A percentile compares a stretch with the other conserved stretches of the same genome.
These are phyloP conservation scores for Astropecten irregularis DNA, from an alignment of 53 echinoderm and acorn worm species.

Conservation along the genomic window DNA sequence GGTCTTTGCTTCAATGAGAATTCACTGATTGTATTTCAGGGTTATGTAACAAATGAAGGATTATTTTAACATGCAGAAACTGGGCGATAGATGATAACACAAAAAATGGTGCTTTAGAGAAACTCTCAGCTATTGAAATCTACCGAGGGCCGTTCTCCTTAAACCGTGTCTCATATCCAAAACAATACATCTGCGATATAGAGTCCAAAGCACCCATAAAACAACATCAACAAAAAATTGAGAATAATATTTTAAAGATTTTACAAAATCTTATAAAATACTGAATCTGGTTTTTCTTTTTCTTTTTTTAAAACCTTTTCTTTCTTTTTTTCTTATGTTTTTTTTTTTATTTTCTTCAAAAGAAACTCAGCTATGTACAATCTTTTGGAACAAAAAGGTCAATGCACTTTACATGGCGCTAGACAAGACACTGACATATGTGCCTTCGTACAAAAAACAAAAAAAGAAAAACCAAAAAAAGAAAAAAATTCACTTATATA, in stretches of 20 bases:
- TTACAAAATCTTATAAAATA: constrained; percentile 59
- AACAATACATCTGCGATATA: too few relatives aligned
- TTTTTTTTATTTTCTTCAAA: constrained; percentile 31
- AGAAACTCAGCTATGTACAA: constrained; percentile 56
- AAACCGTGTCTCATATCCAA: too few relatives aligned
- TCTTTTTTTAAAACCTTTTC: constrained; percentile 7
- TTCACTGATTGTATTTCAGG: background rate
- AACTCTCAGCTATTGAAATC: too few relatives aligned
- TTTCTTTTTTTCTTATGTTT: background rate
- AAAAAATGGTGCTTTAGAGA: too few relatives aligned
- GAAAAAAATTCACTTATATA: constrained; percentile 45
- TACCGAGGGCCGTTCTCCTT: too few relatives aligned
- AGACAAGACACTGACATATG: background rate
- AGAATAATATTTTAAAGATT: constrained; percentile 44
- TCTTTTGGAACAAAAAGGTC: constrained; percentile 32
- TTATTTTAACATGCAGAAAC: background rate
- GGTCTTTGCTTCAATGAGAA: too few relatives aligned
- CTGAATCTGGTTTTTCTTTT: constrained; percentile 35
- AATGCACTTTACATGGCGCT: constrained; percentile 19
- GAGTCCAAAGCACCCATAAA: too few relatives aligned
- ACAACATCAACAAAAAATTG: constrained; percentile 16
- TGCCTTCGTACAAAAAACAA: constrained; percentile 44
- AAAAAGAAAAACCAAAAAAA: too few relatives aligned
- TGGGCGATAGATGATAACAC: too few relatives aligned
- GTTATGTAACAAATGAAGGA: background rate